These are phyloP conservation scores for Steromphala cineraria DNA, from an alignment of 2,888 invertebrate species.

Conservation along the genomic window DNA sequence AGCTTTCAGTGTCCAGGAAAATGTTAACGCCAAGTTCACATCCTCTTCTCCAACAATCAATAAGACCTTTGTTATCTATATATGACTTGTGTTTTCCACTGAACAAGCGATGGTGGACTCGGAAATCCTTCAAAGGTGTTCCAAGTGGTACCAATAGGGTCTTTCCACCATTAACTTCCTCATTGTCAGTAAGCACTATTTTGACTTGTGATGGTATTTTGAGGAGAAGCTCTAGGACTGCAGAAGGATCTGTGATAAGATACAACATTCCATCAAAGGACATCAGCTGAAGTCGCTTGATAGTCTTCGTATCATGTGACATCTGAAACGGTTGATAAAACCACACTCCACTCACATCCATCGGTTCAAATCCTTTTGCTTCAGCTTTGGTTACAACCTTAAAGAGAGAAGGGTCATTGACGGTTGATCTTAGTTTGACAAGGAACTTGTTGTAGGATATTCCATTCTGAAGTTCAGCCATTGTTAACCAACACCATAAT, in stretches of 20 bases:
- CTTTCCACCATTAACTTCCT: neutral
- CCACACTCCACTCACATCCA: neutral
- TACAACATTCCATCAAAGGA: neutral
- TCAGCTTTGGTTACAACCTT: neutral
- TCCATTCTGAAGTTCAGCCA: neutral
- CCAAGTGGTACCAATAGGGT: neutral
- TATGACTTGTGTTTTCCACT: neutral
- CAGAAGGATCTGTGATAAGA: neutral
- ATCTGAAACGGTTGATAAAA: neutral
- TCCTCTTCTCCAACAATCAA: neutral
- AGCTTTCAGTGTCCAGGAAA: neutral
- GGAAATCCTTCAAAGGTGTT: no score
- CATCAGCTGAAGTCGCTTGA: neutral
- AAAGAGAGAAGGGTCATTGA: neutral
- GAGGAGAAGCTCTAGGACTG: neutral
- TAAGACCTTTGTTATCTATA: neutral
- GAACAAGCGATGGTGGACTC: neutral
- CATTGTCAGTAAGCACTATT: neutral
- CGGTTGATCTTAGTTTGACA: neutral
- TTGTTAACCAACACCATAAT: conserved; percentile 1
- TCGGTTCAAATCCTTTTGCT: neutral
- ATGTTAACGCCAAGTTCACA: neutral
- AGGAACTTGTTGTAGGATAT: neutral
- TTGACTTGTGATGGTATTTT: neutral
- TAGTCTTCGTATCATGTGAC: neutral